These are phyloP conservation scores for Gasteruption jaculator DNA, from an alignment of 2,888 invertebrate genomes.

Conservation along the genomic window DNA sequence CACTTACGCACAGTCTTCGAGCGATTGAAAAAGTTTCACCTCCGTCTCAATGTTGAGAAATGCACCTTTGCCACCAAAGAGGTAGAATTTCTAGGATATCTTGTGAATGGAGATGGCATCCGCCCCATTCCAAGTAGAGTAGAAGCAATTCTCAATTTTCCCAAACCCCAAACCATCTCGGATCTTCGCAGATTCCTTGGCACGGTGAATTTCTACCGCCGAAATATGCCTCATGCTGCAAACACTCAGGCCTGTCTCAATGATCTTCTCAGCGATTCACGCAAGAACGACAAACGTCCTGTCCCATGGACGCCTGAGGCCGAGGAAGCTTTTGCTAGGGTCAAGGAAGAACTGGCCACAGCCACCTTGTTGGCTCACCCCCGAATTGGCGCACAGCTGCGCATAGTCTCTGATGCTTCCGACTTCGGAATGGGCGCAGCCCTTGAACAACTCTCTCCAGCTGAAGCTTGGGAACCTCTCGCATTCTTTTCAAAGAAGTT, in stretches of 20 bases:
- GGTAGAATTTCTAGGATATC: constrained; percentile 14
- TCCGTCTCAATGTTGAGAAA: constrained; percentile 5
- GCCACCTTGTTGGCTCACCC: neutral
- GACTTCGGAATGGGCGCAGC: constrained; percentile 2
- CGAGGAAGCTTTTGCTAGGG: neutral
- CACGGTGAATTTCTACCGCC: constrained; percentile 13
- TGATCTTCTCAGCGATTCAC: neutral
- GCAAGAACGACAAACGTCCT: neutral
- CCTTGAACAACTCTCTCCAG: neutral
- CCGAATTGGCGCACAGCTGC: neutral
- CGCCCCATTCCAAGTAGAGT: constrained; percentile 8
- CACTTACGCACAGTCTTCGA: neutral
- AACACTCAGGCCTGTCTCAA: neutral
- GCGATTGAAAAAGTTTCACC: neutral
- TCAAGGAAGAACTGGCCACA: neutral
- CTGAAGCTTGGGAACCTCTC: constrained; percentile 24
- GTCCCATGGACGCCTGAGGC: neutral
- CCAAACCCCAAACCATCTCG: constrained; percentile 6
- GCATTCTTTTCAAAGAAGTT: constrained; percentile 29
- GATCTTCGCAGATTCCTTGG: constrained; percentile 12
- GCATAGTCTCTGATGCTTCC: neutral
- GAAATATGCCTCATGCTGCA: neutral
- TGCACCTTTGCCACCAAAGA: constrained; percentile 9
- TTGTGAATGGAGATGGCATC: constrained; percentile 6
- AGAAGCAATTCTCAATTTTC: constrained; percentile 10